Conservation (phyloP, 2,888 invertebrate species). For the Volucella inanis region DNA sequence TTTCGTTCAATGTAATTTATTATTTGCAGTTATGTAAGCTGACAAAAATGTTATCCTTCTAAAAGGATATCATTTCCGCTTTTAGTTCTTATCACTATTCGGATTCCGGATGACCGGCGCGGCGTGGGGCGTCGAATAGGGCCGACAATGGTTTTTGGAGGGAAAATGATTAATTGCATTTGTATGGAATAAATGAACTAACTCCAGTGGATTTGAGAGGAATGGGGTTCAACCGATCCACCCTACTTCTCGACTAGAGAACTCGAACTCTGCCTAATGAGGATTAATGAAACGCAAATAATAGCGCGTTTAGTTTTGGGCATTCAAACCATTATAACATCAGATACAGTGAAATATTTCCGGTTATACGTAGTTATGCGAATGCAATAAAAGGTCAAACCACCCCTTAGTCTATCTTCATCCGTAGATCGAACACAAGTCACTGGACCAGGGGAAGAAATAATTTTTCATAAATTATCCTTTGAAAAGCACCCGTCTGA, state of each 20-base stretch:
- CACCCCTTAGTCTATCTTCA: not conserved
- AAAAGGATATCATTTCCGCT: slow-evolving; percentile 54
- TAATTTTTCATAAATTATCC: slow-evolving; percentile 72
- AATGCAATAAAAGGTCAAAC: slow-evolving; percentile 38
- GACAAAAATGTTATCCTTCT: slow-evolving; percentile 71
- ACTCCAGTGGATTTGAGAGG: slow-evolving; percentile 56
- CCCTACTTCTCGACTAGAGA: slow-evolving; percentile 30
- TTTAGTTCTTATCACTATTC: slow-evolving; percentile 31
- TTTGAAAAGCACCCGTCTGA: slow-evolving; percentile 47
- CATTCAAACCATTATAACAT: slow-evolving; percentile 66
- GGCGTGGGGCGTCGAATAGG: too few species aligned
- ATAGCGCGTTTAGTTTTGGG: slow-evolving; percentile 47
- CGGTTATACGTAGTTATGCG: slow-evolving; percentile 14
- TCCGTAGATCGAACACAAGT: not conserved
- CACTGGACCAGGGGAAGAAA: slow-evolving; percentile 4
- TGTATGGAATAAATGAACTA: slow-evolving; percentile 69
- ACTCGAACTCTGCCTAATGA: slow-evolving; percentile 58
- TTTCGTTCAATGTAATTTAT: slow-evolving; percentile 63
- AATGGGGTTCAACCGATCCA: slow-evolving; percentile 27
- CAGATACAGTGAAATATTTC: slow-evolving; percentile 69
- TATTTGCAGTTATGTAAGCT: slow-evolving; percentile 74
- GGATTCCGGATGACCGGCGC: slow-evolving; percentile 11
- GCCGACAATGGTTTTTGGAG: slow-evolving; percentile 43
- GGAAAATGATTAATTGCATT: slow-evolving; percentile 71
- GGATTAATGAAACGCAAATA: slow-evolving; percentile 74